Base-by-base conservation (phyloP, 2,113 vertebrate genomes). In the Tonatia bakeri region DNA sequence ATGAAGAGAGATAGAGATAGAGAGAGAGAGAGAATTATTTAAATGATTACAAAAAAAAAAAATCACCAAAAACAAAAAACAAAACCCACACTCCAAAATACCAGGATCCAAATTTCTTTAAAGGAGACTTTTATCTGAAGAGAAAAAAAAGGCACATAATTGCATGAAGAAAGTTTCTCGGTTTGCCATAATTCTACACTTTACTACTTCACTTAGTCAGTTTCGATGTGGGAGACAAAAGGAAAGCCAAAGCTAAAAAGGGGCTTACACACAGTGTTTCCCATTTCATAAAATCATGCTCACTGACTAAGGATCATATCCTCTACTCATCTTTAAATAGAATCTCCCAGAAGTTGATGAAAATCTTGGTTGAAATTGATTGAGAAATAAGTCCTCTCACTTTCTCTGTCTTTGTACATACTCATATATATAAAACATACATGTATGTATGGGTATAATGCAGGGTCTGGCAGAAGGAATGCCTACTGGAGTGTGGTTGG, bases 281-380 rank as follows among this genome's bases (percentile, higher is more conserved):
- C 89, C 81, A 70, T 87, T 94, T 94, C 43, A 84, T 91, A 70
- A 93, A 76, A 87, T 75, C 67, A 67, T 43, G 47, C 43, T 72
- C 82, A 82, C 81, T 65, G 87, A 95, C 90, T 86, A 52, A 91
- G 80, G 83, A 83, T 75, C 89, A 69, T 43, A 86, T 70, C 77
- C 56, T 91, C 61, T 40, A 72, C 73, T 97, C n/a, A 2, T 92
- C 73, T 94, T 93, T 93, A 96, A 96, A 91, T 94, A 93, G 89
- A 93, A 94, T 93, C 67, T 79, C 40, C 40, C 70, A 92, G 73
- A 97, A 87, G 61, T 19, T 89, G 82, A 91, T 91, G 91, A 79
- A 95, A 94, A 79, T 93, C 86, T 93, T 67, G 56, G 81, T 73
- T 88, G 36, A 93, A 73, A 94, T 73, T 96, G 87, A 95, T 92